Evolutionary conservation across 2,797 vertebrate genomes (phyloP), one percentile per base, ranked within the genome.

Genomic region (Micromesistius poutassou): DNA sequence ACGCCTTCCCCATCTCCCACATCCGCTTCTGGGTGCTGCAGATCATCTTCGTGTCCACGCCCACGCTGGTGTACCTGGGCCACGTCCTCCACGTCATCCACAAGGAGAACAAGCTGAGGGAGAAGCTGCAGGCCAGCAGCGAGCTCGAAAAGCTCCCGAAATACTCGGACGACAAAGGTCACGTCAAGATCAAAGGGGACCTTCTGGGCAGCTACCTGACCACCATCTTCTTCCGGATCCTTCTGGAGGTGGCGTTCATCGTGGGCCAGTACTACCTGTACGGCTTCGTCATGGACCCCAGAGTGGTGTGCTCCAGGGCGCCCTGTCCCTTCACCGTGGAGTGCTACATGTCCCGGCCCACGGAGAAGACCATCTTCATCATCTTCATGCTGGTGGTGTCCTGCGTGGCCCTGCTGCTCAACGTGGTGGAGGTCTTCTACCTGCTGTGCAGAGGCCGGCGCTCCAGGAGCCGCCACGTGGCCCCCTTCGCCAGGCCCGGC

Each of bases 321-420:
- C 98, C 98, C 0, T 99, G 98, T 86, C 97, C 97, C 0, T 96
- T 96, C 85, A 95, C 95, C 0, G 97, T 98, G 0, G 97, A 98
- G 93, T 99, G 97, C 76, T 99, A 92, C 94, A 97, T 99, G 87
- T 98, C 97, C 0, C 95, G 97, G 1, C 97, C 97, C 78, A 99
- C 97, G 0, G 97, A 99, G 91, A 98, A 99, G 89, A 97, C 96
- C 85, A 95, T 98, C 91, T 99, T 99, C 91, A 98, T 99, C 89
- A 92, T 97, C 90, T 99, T 99, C 91, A 98, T 99, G 97, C 90
- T 98, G 68, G 94, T 91, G 0, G 93, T 98, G 80, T 94, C 97
- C 42, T 93, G 97, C 78, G 0, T 97, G 73, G 97, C 97, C 13
- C 91, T 98, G 9, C 82, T 94, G n/a, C 89, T 99, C 86, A 99